phyloP scores from a whole-genome alignment of 2,888 invertebrate species.

The Bhutanitis thaidina region DNA sequence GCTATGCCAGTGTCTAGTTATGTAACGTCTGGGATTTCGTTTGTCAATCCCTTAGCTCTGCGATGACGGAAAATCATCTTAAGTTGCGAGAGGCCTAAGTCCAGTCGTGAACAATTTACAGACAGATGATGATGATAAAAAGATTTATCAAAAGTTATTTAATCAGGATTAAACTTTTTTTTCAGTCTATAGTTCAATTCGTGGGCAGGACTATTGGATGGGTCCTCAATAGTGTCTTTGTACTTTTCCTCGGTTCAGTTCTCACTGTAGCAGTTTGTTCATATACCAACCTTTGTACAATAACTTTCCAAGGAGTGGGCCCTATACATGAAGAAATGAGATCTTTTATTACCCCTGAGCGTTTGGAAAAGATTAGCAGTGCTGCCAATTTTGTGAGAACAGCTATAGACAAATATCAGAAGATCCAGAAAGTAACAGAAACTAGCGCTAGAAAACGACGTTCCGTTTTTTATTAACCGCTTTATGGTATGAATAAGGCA shows the following conservation, averaged over 20 bases:
- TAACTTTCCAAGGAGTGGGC: constrained; percentile 81
- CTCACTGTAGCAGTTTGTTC: constrained; percentile 76
- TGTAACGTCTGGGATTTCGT: no score
- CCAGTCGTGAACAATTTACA: no score
- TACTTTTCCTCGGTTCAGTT: constrained; percentile 72
- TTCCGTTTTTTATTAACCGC: constrained; percentile 22
- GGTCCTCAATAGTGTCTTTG: constrained; percentile 60
- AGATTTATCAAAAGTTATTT: no score
- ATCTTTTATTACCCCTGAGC: constrained; percentile 78
- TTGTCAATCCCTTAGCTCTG: no score
- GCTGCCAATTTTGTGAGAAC: constrained; percentile 81
- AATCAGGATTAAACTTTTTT: constrained; percentile 20
- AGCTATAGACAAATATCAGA: constrained; percentile 81
- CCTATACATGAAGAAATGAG: constrained; percentile 80
- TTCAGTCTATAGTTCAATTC: constrained; percentile 59
- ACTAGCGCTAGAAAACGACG: constrained; percentile 43
- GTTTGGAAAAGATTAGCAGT: constrained; percentile 78
- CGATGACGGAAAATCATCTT: no score
- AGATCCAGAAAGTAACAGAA: constrained; percentile 55
- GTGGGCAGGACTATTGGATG: constrained; percentile 57
- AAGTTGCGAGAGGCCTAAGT: no score
- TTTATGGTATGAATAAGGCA: neutral
- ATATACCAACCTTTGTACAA: constrained; percentile 81
- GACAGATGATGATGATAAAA: no score
- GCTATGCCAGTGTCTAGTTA: no score